Evolutionary conservation across 2,797 vertebrate genomes (phyloP), one percentile per base, ranked within the genome.

Genomic region (Hipposideros larvatus): DNA sequence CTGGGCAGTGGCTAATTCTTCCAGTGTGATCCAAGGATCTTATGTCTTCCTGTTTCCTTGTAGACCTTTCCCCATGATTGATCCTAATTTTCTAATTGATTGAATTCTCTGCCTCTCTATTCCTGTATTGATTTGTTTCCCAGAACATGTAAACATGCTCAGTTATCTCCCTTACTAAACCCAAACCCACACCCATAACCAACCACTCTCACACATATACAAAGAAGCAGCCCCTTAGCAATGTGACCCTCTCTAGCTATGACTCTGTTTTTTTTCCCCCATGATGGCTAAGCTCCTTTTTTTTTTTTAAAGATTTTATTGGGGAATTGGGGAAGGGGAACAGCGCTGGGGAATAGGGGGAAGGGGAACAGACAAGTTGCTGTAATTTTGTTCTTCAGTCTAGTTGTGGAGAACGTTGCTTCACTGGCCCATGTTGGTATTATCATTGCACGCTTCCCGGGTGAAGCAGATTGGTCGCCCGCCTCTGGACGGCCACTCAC

Each of bases 61-160:
- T 55, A 26, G 31, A 90, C 4, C 15, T 95, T 63, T 26, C 3
- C 4, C 24, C n/a, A 61, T 79, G 4, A 68, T 91, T 75, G 90
- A 92, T 68, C 55, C 28, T 9, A 43, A 43, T 43, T 43, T 75
- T 86, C 85, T 59, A 57, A 57, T 79, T 91, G 61, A 48, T 26
- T 80, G 34, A 61, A 59, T 74, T 89, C 94, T 91, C 66, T 95
- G 46, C 41, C 26, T 90, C 11, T 93, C 21, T 22, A 8, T 94
- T 51, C 48, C 51, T 41, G 16, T 70, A 78, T 78, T 92, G 24
- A 48, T 6, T 92, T 24, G 37, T 91, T 63, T 91, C 14, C 26
- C 31, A 94, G 46, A 91, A 82, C 13, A 73, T 51, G 34, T 87
- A 92, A 96, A 87, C 28, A 86, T 91, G n/a, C 11, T 91, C 43